A percentile compares a stretch with the other conserved stretches of the same genome.
phyloP scores from a whole-genome alignment of 2,888 invertebrate species.

The Margaritifera margaritifera region DNA sequence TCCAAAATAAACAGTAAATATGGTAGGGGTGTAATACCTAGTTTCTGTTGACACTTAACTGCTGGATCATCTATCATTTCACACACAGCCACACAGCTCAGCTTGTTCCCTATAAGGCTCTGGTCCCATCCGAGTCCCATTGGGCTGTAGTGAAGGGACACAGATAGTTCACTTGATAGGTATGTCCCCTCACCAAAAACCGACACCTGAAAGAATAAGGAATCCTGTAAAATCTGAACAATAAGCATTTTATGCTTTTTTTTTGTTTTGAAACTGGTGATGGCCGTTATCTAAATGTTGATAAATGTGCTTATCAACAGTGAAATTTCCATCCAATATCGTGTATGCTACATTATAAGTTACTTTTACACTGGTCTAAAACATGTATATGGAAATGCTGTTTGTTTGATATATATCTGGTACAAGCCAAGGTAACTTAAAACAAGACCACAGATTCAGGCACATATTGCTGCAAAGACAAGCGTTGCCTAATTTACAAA shows the following conservation, averaged over 20 bases:
- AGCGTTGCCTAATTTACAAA: too few species aligned
- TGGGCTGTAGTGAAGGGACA: constrained; percentile 83
- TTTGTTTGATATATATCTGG: too few species aligned
- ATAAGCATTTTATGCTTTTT: not conserved
- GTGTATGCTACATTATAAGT: too few species aligned
- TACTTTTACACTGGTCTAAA: too few species aligned
- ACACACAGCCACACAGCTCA: constrained; percentile 86
- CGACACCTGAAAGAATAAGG: constrained; percentile 75
- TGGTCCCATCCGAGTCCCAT: constrained; percentile 83
- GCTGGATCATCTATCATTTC: constrained; percentile 83
- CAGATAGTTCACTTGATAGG: constrained; percentile 83
- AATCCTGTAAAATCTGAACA: not conserved
- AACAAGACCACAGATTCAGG: too few species aligned
- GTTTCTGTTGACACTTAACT: constrained; percentile 73
- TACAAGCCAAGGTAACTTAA: too few species aligned
- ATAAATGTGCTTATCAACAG: not conserved
- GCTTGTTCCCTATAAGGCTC: constrained; percentile 83
- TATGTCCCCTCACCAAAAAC: constrained; percentile 84
- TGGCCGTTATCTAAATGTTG: too few species aligned
- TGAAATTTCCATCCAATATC: too few species aligned
- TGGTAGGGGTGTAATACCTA: too few species aligned
- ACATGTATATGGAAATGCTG: too few species aligned
- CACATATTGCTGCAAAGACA: too few species aligned
- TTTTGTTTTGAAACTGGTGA: not conserved
- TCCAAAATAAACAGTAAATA: too few species aligned